Base-by-base conservation (phyloP, 1,140 invertebrate genomes). In the Zaprionus africanus region DNA sequence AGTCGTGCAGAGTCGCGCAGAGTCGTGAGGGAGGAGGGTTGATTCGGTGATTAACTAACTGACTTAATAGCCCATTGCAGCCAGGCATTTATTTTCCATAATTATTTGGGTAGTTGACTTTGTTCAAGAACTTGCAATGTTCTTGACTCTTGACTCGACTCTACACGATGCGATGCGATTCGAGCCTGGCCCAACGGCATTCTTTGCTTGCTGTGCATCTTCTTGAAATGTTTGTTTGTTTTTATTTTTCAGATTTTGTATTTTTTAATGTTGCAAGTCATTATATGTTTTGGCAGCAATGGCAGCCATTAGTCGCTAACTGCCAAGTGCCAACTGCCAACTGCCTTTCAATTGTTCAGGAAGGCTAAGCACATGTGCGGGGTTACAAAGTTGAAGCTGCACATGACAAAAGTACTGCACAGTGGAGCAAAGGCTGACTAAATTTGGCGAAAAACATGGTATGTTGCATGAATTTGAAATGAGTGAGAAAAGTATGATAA, bases 61-160 rank as follows among this genome's bases (percentile, higher is more conserved):
- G 11, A 28, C 53, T 26, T 61, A 69, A 69, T 69, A 69, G 38
- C 17, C 49, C 57, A 61, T 61, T 28, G 66, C 34, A 34, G 12
- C 34, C 26, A 9, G 15, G 15, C 11, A n/a, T 9, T 51, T 17
- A 43, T 43, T 60, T n/a, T 31, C 17, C 26, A 65, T 76, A 60
- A 70, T 66, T 68, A 34, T 82, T 60, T 83, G 58, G 81, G 63
- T 74, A 85, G 86, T 85, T 86, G 77, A 76, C 60, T 64, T 41
- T 34, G 63, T 65, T 87, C 70, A 81, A 85, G 82, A 85, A 82
- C 79, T 73, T 43, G 57, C 58, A 58, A 71, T 61, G 65, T 82
- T 82, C 79, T 80, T 80, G 56, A 17, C 22, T 17, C 84, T 84
- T 79, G 79, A 53, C 56, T 26, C 31, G 26, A 43, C 6, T 58